These are phyloP conservation scores for Busseola fusca DNA, from an alignment of 2,888 invertebrate species.

Conservation along the genomic window DNA sequence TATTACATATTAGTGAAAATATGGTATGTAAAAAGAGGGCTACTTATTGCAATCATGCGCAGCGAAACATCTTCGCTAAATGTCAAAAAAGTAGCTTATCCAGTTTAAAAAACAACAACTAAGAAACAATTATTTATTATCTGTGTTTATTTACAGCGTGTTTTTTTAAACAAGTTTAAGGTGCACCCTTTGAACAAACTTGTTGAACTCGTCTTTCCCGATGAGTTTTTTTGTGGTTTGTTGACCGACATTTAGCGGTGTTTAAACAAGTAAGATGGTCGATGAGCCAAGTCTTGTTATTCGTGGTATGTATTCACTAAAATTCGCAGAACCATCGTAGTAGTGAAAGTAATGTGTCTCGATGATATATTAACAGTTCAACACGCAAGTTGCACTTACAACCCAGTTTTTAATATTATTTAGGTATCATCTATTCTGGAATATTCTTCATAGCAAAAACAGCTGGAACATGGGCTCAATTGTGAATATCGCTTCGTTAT, in stretches of 20 bases:
- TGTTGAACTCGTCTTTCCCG: conserved; percentile 40
- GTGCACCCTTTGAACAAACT: conserved; percentile 32
- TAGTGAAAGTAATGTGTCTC: conserved; percentile 77
- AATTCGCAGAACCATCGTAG: conserved; percentile 71
- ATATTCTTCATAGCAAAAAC: background rate
- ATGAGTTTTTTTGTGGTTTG: conserved; percentile 50
- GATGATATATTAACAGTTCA: conserved; percentile 40
- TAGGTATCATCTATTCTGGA: background rate
- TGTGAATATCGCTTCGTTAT: background rate
- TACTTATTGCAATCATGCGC: background rate
- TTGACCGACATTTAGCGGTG: conserved; percentile 61
- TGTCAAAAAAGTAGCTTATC: background rate
- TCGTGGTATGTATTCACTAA: conserved; percentile 64
- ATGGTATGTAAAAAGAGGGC: background rate
- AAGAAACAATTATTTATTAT: conserved; percentile 9
- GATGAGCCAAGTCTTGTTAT: conserved; percentile 59
- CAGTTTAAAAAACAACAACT: conserved; percentile 16
- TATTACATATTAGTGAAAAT: background rate
- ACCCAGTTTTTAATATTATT: conserved; percentile 25
- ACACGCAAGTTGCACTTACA: conserved; percentile 44
- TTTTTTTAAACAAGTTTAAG: conserved; percentile 33
- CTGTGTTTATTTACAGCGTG: conserved; percentile 1
- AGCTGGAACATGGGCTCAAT: too few relatives aligned
- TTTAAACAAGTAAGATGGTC: conserved; percentile 47
- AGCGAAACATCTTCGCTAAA: conserved; percentile 11